Evolutionary conservation across 2,113 vertebrate species (phyloP).

Genomic region (Platysternon megacephalum): DNA sequence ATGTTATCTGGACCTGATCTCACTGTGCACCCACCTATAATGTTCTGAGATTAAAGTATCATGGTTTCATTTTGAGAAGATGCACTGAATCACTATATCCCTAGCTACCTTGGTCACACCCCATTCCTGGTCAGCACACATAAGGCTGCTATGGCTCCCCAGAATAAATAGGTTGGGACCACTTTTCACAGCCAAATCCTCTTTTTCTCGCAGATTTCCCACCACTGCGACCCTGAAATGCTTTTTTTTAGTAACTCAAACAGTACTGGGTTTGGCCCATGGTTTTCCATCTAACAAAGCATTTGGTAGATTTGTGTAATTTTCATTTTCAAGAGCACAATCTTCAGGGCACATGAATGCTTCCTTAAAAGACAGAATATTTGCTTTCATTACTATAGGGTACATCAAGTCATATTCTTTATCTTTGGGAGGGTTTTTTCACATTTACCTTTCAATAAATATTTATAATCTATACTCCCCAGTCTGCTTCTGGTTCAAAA

Average conservation of each 20-base stretch:
- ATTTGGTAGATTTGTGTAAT: background rate
- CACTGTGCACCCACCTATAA: background rate
- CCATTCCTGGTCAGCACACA: background rate
- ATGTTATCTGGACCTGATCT: background rate
- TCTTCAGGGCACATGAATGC: background rate
- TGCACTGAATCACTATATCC: background rate
- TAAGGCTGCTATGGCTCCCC: background rate
- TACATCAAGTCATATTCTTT: background rate
- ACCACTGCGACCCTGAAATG: background rate
- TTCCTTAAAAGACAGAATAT: background rate
- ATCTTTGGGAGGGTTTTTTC: background rate
- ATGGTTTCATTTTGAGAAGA: background rate
- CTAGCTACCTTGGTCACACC: background rate
- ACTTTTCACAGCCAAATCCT: too few relatives aligned
- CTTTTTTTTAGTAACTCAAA: background rate
- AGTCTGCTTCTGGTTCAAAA: conserved; percentile 5
- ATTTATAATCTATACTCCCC: background rate
- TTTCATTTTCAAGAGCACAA: background rate
- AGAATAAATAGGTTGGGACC: background rate
- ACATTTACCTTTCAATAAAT: background rate
- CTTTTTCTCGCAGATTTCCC: background rate
- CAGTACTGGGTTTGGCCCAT: background rate
- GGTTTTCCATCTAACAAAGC: background rate
- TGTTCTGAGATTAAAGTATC: background rate
- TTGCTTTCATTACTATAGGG: background rate